Percentiles rank a stretch among this genome's conserved stretches.
These are phyloP conservation scores for Bombylius discolor DNA, from an alignment of 2,888 invertebrate genomes.

Conservation along the genomic window DNA sequence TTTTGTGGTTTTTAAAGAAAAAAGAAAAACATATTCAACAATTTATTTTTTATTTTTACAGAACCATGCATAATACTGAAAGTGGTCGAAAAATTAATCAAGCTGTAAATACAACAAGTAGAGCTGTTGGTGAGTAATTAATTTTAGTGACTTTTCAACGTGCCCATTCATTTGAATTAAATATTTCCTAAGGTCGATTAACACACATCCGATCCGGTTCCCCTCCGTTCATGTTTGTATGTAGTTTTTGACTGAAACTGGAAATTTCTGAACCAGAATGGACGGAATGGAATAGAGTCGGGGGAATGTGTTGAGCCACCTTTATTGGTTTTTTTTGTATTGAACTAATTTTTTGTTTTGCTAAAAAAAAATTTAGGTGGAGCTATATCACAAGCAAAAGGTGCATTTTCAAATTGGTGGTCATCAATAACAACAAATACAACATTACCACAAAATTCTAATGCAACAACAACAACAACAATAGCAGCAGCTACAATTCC, in stretches of 20 bases:
- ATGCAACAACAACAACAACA: slow-evolving; percentile 4
- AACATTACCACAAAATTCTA: neutral
- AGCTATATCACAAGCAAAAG: slow-evolving; percentile 76
- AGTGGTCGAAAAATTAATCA: slow-evolving; percentile 86
- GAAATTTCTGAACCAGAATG: too few relatives aligned
- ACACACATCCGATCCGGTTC: too few relatives aligned
- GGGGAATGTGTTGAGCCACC: too few relatives aligned
- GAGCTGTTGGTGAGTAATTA: slow-evolving; percentile 54
- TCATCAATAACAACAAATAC: slow-evolving; percentile 50
- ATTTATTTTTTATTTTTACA: slow-evolving; percentile 32
- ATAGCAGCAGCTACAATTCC: slow-evolving; percentile 1
- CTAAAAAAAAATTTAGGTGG: slow-evolving; percentile 45
- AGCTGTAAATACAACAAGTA: slow-evolving; percentile 80
- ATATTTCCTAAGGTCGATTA: neutral
- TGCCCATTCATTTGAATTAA: neutral
- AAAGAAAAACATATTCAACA: neutral
- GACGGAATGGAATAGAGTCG: too few relatives aligned
- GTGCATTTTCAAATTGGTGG: slow-evolving; percentile 81
- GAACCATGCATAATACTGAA: slow-evolving; percentile 90
- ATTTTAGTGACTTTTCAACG: neutral
- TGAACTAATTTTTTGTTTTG: too few relatives aligned
- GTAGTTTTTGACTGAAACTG: too few relatives aligned
- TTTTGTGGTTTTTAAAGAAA: neutral
- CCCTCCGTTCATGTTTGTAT: too few relatives aligned
- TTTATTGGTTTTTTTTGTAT: too few relatives aligned